Percentiles rank a stretch among this genome's conserved stretches.
Evolutionary conservation across 2,113 vertebrate genomes (phyloP).

Genomic region (Psammodynastes pulverulentus): DNA sequence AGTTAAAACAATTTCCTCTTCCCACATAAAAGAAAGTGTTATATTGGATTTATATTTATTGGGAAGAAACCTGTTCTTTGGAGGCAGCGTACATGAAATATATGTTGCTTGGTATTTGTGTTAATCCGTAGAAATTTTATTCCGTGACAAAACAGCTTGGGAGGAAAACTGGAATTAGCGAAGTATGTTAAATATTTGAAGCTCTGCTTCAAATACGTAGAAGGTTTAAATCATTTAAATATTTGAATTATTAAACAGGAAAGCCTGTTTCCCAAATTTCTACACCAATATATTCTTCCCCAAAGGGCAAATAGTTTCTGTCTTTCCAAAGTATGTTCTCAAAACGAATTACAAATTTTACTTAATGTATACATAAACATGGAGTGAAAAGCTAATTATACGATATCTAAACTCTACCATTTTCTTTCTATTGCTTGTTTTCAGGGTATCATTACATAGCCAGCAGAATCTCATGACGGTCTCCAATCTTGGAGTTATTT

Average conservation of each 20-base stretch:
- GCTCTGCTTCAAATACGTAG: background rate
- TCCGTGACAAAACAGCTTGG: background rate
- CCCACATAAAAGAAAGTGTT: background rate
- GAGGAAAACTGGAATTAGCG: background rate
- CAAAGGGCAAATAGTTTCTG: background rate
- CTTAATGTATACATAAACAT: background rate
- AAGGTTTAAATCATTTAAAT: background rate
- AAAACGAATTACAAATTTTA: background rate
- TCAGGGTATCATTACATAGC: constrained; percentile 91
- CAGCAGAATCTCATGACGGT: constrained; percentile 96
- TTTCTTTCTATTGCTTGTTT: constrained; percentile 42
- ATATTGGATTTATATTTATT: background rate
- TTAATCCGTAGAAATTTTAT: background rate
- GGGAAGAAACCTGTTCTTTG: background rate
- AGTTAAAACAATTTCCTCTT: background rate
- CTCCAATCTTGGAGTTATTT: constrained; percentile 97
- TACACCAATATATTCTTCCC: background rate
- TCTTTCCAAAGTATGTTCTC: background rate
- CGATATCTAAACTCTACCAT: background rate
- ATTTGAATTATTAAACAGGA: background rate
- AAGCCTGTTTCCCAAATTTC: background rate
- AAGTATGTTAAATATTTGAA: background rate
- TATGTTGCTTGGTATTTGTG: background rate
- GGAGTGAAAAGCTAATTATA: background rate
- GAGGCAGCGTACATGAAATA: background rate